Conservation (phyloP, 2,113 vertebrate species). For the Saccopteryx bilineata region DNA sequence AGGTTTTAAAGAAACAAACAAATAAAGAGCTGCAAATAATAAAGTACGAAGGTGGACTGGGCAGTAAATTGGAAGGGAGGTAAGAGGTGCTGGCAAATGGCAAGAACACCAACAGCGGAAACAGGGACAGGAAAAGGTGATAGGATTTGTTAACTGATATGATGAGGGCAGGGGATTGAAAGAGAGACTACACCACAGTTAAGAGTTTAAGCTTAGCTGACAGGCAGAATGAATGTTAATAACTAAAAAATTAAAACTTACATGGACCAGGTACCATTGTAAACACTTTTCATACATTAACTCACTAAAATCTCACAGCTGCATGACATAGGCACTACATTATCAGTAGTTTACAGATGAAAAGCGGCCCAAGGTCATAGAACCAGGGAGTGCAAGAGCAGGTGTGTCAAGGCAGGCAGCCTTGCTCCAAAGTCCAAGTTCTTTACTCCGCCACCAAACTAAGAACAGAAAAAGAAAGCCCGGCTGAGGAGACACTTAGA, state of each 20-base stretch:
- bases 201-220: neutral
- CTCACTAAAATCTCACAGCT: neutral
- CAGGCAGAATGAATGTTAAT: neutral
- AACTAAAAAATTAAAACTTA: slow-evolving; percentile 24
- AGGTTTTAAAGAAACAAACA: slow-evolving; percentile 46
- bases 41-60: neutral
- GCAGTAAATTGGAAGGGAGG: neutral
- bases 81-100: neutral
- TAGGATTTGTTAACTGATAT: neutral
- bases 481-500: neutral
- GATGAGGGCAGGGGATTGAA: accelerated
- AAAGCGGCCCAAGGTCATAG: neutral
- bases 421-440: neutral
- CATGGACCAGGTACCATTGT: neutral
- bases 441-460: neutral
- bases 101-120: neutral
- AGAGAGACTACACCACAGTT: neutral
- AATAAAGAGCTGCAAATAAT: slow-evolving; percentile 27
- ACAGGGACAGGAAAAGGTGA: neutral
- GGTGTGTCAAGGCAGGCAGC: neutral
- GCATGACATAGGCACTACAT: neutral
- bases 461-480: neutral
- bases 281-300: neutral
- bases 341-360: neutral
- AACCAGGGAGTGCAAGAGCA: neutral